Base-by-base conservation (phyloP, 1,140 invertebrate genomes). In the Hetaerina americana region DNA sequence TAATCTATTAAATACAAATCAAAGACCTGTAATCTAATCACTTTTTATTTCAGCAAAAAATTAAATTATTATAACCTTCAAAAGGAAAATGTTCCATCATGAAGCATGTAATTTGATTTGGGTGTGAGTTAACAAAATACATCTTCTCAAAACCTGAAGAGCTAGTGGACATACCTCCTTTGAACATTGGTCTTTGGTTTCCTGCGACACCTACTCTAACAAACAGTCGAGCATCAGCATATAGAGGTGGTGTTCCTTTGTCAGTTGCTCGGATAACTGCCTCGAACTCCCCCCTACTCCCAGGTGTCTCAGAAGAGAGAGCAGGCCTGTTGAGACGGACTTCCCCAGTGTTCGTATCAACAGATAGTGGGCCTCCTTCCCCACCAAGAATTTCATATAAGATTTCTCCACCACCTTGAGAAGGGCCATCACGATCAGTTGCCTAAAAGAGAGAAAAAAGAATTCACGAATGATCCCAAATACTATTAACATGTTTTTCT, bases 201-300 rank as follows among this genome's bases (percentile, higher is more conserved):
- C 90, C 90, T 0, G 89, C 87, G 0, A 92, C 89, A 0, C 90
- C 90, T 0, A 92, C 90, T 18, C 89, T 82, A 5, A 92, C 83
- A 2, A 85, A 82, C 0, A 92, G 82, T 26, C 85, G 83, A 0
- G 87, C 85, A 70, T 90, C 89, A 24, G 89, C 85, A 25, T 84
- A 82, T 6, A 91, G 76, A 0, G 89, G 84, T 25, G 90, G 90
- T 29, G 74, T 76, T 28, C 89, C 89, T 74, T 84, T 84, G 80
- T 92, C 91, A n/a, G 87, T 90, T 24, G 90, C 90, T 68, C 86
- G 83, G 0, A 92, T 81, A 0, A 84, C 81, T 24, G 91, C 73
- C 73, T 91, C 89, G 75, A 91, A 92, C 73, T 89, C 87, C 12
- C 89, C 89, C 31, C 88, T 81, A 49, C 68, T 70, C 22, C 26